phyloP scores from a whole-genome alignment of 2,113 vertebrate genomes.

The Crypturellus undulatus region DNA sequence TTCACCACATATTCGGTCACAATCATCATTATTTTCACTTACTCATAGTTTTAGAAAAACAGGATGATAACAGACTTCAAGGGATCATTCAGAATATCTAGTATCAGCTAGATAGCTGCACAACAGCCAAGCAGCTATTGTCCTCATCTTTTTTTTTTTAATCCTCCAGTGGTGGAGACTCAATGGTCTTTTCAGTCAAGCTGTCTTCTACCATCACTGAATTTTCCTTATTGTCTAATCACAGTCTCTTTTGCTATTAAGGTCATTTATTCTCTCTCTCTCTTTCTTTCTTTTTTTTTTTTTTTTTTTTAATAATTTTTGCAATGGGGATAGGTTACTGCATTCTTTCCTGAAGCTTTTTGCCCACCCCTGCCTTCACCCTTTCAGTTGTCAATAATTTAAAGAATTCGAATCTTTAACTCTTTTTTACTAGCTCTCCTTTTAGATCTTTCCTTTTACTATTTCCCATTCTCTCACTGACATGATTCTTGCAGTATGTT shows the following conservation, averaged over 20 bases:
- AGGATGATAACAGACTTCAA: not conserved
- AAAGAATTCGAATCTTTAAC: not conserved
- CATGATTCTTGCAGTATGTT: not conserved
- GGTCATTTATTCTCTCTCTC: not conserved
- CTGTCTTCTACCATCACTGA: not conserved
- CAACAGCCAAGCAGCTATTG: not conserved
- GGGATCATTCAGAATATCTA: not conserved
- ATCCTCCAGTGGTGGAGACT: not conserved
- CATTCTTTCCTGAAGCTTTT: not conserved
- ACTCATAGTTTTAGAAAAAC: not conserved
- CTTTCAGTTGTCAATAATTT: constrained; percentile 1
- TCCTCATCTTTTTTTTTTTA: not conserved
- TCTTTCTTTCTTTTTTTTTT: too few species aligned
- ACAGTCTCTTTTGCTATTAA: not conserved
- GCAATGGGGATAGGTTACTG: not conserved
- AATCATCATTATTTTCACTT: not conserved
- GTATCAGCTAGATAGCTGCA: not conserved
- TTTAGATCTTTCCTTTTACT: not conserved
- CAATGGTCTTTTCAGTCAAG: not conserved
- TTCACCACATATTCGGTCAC: not conserved
- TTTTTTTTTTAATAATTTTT: not conserved
- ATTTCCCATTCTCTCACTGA: not conserved
- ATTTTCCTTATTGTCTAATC: not conserved
- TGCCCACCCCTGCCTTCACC: not conserved
- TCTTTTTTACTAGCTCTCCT: not conserved